Evolutionary conservation across 1,140 invertebrate species (phyloP), one percentile per base, ranked within the genome.

Genomic region (Drosophila arizonae): DNA sequence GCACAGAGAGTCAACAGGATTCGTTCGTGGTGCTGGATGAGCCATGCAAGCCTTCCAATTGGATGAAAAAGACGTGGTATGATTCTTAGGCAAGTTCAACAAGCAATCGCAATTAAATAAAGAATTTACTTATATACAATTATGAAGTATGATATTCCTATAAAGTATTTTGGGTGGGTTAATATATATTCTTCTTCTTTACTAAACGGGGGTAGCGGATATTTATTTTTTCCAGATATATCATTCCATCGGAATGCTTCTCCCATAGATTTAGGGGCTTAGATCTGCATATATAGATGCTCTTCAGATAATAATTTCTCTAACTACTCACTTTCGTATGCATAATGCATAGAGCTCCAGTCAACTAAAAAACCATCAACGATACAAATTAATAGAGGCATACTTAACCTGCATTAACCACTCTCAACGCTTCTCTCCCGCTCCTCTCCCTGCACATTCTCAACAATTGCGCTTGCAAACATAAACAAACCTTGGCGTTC

Each of bases 51-150:
- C 78, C 77, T 69, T 84, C 77, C 75, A 82, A 89, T 54, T 91
- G 90, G 90, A 91, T 91, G 89, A 90, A 91, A 48, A 86, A 89
- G 58, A 89, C 84, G 43, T 91, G 90, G 89, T 91, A 91, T 55
- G 88, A 91, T 57, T 90, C 88, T 52, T 87, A 89, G 71, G 24
- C 48, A 3, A 24, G 15, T 46, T 45, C 41, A 48, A n/a, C 48
- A 3, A n/a, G 13, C 13, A 26, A 26, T 6, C 11, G 46, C 24
- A 11, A 63, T 28, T 28, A 26, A 57, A 60, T 60, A 46, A 36
- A 48, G 57, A 48, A 60, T 60, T 60, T 60, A 60, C 43, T 60
- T 60, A 58, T 58, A 15, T 30, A 52, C 10, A 13, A 2, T 11
- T 9, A 3, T 39, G 9, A 10, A 39, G 36, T 4, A 13, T 21